These are phyloP conservation scores for Nephotettix cincticeps DNA, from an alignment of 1,140 invertebrate genomes.

Conservation along the genomic window DNA sequence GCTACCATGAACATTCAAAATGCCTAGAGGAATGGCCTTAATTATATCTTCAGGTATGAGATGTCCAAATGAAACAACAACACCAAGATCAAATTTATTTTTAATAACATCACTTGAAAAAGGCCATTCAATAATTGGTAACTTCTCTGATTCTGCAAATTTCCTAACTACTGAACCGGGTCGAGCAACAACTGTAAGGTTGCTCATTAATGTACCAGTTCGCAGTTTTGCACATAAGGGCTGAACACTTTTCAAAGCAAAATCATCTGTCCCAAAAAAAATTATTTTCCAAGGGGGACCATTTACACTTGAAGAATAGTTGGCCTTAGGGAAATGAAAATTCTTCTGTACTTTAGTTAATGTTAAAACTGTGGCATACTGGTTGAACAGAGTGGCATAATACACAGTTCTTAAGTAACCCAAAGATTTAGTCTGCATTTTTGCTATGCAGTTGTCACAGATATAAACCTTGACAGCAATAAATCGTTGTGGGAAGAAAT, in stretches of 20 bases:
- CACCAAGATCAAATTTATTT: slow-evolving; percentile 59
- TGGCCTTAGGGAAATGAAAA: not conserved
- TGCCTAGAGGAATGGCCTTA: slow-evolving; percentile 67
- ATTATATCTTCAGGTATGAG: slow-evolving; percentile 65
- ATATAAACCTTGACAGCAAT: no score
- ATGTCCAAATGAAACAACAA: slow-evolving; percentile 72
- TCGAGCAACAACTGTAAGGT: slow-evolving; percentile 61
- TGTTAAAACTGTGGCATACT: no score
- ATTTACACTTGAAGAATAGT: not conserved
- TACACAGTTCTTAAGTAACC: no score
- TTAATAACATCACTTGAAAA: slow-evolving; percentile 37
- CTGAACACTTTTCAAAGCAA: slow-evolving; percentile 62
- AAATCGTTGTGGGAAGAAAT: no score
- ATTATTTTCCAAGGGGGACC: slow-evolving; percentile 54
- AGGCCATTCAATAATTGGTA: slow-evolving; percentile 60
- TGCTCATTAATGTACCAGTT: slow-evolving; percentile 45
- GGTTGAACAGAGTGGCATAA: no score
- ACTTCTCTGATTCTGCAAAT: slow-evolving; percentile 52
- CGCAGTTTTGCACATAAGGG: slow-evolving; percentile 39
- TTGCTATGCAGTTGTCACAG: no score
- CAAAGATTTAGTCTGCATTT: no score
- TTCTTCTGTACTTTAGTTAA: not conserved
- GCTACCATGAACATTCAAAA: slow-evolving; percentile 90
- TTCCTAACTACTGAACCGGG: slow-evolving; percentile 52
- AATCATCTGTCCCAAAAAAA: slow-evolving; percentile 69